phyloP scores from a whole-genome alignment of 2,888 invertebrate species.

The Acleris holmiana region DNA sequence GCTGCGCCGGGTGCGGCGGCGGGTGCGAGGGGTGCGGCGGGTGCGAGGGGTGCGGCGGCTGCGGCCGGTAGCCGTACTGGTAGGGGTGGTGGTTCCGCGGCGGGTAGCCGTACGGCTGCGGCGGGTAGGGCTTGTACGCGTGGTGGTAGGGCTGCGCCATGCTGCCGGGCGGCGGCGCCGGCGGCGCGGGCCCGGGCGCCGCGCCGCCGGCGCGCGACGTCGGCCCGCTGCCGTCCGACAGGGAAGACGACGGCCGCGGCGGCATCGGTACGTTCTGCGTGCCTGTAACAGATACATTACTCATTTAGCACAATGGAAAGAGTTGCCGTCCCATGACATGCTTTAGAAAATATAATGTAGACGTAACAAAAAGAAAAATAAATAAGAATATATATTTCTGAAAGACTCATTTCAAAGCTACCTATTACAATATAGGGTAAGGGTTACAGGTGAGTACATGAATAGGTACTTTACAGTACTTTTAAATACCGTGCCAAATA shows the following conservation, averaged over 20 bases:
- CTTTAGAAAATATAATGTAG: too few species aligned
- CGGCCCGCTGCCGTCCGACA: constrained; percentile 83
- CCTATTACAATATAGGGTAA: too few species aligned
- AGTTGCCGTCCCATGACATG: neutral
- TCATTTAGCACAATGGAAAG: neutral
- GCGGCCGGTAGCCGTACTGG: constrained; percentile 74
- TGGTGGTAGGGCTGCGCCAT: constrained; percentile 77
- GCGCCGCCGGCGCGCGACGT: constrained; percentile 62
- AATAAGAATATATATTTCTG: too few species aligned
- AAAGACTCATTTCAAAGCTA: too few species aligned
- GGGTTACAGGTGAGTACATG: too few species aligned
- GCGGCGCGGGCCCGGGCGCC: constrained; percentile 59
- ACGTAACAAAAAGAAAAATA: too few species aligned
- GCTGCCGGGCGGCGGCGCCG: constrained; percentile 70
- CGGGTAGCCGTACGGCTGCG: constrained; percentile 76
- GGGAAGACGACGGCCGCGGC: constrained; percentile 95
- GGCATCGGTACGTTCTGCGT: constrained; percentile 98
- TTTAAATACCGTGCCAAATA: too few species aligned
- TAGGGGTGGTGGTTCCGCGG: constrained; percentile 80
- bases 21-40: constrained; percentile 54
- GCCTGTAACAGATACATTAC: constrained; percentile 78
- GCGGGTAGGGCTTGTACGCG: constrained; percentile 69
- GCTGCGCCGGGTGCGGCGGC: constrained; percentile 75
- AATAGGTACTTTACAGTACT: too few species aligned
- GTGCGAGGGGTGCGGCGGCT: constrained; percentile 58